phyloP scores from a whole-genome alignment of 2,797 vertebrate genomes.

The Brachyalestes nurse region DNA sequence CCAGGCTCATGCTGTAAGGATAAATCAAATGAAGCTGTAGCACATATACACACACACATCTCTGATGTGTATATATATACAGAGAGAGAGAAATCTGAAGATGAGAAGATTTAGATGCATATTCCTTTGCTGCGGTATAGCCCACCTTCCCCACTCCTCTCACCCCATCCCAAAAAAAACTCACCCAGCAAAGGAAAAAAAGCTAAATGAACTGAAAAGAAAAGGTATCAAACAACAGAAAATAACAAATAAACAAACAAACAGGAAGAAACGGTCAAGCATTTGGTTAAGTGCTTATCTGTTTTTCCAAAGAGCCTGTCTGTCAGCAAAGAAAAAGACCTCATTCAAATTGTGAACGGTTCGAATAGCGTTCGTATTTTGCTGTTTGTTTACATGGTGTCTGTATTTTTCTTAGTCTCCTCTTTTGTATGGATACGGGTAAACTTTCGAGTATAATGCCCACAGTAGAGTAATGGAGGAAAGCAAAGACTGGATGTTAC shows the following conservation, averaged over 20 bases:
- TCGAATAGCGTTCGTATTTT: conserved; percentile 63
- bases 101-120: conserved; percentile 62
- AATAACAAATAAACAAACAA: conserved; percentile 56
- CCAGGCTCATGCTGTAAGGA: conserved; percentile 64
- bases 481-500: conserved; percentile 49
- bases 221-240: conserved; percentile 60
- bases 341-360: conserved; percentile 77
- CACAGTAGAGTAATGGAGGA: conserved; percentile 58
- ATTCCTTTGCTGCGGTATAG: conserved; percentile 76
- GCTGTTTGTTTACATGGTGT: conserved; percentile 74
- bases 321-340: conserved; percentile 72
- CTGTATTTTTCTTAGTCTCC: conserved; percentile 40
- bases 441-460: conserved; percentile 76
- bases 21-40: conserved; percentile 56
- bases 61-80: conserved; percentile 51
- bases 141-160: conserved; percentile 61
- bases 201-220: conserved; percentile 76
- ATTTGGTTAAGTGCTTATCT: conserved; percentile 82
- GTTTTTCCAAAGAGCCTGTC: conserved; percentile 86
- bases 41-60: conserved; percentile 52
- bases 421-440: conserved; percentile 63
- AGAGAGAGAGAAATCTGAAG: conserved; percentile 23
- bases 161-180: conserved; percentile 42
- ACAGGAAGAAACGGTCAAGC: conserved; percentile 76
- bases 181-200: conserved; percentile 75